Evolutionary conservation across 2,797 vertebrate species (phyloP), one percentile per base, ranked within the genome.

Genomic region (Gambusia yucatana): DNA sequence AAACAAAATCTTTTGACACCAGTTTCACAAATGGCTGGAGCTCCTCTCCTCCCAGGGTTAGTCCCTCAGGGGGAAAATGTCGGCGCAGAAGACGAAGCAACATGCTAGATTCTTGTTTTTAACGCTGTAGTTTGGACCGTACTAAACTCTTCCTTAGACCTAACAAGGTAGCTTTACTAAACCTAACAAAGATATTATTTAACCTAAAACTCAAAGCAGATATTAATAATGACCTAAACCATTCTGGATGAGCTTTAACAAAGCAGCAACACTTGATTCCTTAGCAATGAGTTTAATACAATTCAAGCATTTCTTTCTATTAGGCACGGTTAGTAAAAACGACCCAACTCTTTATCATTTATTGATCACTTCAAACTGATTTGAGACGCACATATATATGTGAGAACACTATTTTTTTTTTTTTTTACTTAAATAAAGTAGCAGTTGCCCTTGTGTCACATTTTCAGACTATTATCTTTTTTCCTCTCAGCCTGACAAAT

Each of bases 401-500:
- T 33, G 33, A 33, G 33, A 33, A 33, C 33, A 33, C 33, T 33
- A 33, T 33, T 1, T 33, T 14, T 46, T 4, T 46, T 46, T 14
- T 4, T 46, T 7, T 43, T 43, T 46, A 36, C 4, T 36, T 48
- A 48, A 48, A 16, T 20, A 48, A 48, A 20, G 48, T 22, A 50
- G 20, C 46, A 59, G 33, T 75, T 46, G 36, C 28, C 3, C 41
- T 65, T 0, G 30, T 1, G 17, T 6, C 13, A 17, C 25, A 48
- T 63, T 76, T 67, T 8, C 47, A 89, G 77, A 93, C 77, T 85
- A 25, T 28, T 71, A 8, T 67, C 82, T 36, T 82, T 16, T 79
- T 79, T 16, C 81, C 72, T 78, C 78, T 74, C 83, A 96, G 96
- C 95, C 96, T n/a, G 96, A 96, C 59, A 96, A 91, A 85, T 91